Base-by-base conservation (phyloP, 2,888 invertebrate species). In the Hyppa rectilinea region DNA sequence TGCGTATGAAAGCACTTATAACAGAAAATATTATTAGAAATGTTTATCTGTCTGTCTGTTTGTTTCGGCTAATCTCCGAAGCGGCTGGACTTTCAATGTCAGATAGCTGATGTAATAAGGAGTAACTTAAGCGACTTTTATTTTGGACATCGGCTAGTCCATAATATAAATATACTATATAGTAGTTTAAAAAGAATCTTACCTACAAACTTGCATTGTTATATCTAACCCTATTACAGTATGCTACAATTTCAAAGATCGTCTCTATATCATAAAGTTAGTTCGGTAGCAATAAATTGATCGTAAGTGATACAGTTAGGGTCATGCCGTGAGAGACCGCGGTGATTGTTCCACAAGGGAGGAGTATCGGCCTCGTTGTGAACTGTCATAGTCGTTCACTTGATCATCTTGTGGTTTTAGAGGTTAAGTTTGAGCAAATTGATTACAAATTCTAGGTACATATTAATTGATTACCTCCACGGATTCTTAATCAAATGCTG, bases 221-320 rank as follows among this genome's bases (percentile, higher is more conserved):
- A 49, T 26, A 49, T 26, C 26, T 17, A 26, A 52, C 29, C 6
- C 14, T 60, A 29, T 34, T 47, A 17, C 23, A 31, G 9, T 12
- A 47, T 55, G 47, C 34, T 53, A 55, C 12, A 12, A 59, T 58
- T 34, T 55, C 20, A 60, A 38, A 56, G 55, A 40, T 55, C 26
- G 62, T 49, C 55, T 63, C 34, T 43, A 45, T 40, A 61, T 50
- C 53, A 59, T 29, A 47, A 69, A 71, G 63, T 59, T 43, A 47
- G 70, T 74, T 76, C 67, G 68, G 73, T 71, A 69, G 59, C 55
- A 66, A 77, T 80, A 81, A 86, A 86, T 86, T 80, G 80, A 81
- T 84, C 70, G 79, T 79, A 79, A 84, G 83, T 85, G 82, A 76
- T 77, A 83, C 85, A 83, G 85, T 84, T 83, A 82, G 81, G 86